Percentiles rank a stretch among this genome's conserved stretches.
phyloP scores from a whole-genome alignment of 1,140 invertebrate genomes.

The Lepidostoma basale region DNA sequence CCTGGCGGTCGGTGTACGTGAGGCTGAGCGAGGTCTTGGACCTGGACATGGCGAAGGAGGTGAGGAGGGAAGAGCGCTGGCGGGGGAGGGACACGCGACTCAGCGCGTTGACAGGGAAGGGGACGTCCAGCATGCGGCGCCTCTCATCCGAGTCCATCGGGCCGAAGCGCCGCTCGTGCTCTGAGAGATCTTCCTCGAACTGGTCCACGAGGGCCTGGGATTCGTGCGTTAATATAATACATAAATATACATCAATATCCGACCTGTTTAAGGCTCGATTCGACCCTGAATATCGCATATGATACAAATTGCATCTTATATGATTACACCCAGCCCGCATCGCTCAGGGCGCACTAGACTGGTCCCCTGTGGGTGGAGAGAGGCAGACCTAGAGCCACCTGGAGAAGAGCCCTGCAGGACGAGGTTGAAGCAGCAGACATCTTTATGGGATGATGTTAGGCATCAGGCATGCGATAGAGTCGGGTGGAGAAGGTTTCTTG shows the following conservation, averaged over 20 bases:
- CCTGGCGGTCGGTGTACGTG: slow-evolving; percentile 48
- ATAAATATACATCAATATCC: no score
- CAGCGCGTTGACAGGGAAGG: slow-evolving; percentile 59
- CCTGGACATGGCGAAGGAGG: slow-evolving; percentile 61
- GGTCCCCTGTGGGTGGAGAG: no score
- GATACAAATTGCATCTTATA: background rate
- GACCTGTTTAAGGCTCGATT: background rate
- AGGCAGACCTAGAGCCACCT: no score
- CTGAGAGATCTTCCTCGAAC: slow-evolving; percentile 57
- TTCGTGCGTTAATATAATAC: no score
- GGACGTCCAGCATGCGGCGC: slow-evolving; percentile 51
- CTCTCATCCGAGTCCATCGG: slow-evolving; percentile 53
- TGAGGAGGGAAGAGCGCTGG: slow-evolving; percentile 60
- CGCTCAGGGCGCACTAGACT: no score
- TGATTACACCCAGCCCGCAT: background rate
- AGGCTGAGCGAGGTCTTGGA: slow-evolving; percentile 58
- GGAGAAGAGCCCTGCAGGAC: no score
- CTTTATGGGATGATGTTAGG: no score
- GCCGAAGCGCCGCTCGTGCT: slow-evolving; percentile 61
- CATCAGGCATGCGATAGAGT: no score
- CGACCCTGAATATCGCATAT: background rate
- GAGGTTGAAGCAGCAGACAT: no score
- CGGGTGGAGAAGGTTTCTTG: no score
- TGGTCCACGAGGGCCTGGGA: slow-evolving; percentile 51
- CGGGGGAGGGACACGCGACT: slow-evolving; percentile 58